Conservation (phyloP, 2,888 invertebrate genomes). For the Ametastegia equiseti region DNA sequence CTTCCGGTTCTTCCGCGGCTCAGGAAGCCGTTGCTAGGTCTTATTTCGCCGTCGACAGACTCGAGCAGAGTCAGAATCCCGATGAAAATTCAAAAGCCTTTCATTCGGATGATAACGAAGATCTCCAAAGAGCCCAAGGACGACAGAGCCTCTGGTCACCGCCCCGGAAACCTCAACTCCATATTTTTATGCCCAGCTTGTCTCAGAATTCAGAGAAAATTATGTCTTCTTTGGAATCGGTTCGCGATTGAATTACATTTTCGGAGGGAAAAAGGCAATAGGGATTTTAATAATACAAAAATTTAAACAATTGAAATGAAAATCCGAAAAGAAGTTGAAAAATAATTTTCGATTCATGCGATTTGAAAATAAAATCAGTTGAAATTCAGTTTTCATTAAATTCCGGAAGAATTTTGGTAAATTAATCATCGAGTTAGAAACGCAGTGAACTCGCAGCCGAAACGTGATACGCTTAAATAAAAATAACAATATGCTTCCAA, state of each 20-base stretch:
- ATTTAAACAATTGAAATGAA: too few species aligned
- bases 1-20: neutral
- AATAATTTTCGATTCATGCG: too few species aligned
- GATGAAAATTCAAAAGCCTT: neutral
- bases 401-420: too few species aligned
- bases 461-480: constrained; percentile 32
- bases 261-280: neutral
- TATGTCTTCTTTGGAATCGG: neutral
- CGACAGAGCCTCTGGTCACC: constrained; percentile 59
- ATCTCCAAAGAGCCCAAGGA: neutral
- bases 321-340: too few species aligned
- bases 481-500: constrained; percentile 13
- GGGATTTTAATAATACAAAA: neutral
- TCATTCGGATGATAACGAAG: neutral
- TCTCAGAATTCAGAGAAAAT: neutral
- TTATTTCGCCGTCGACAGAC: neutral
- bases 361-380: too few species aligned
- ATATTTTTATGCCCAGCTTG: constrained; percentile 82
- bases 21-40: neutral
- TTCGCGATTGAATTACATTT: constrained; percentile 8
- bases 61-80: neutral
- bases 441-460: neutral
- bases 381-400: too few species aligned
- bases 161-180: constrained; percentile 78
- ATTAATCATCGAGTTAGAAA: neutral